Evolutionary conservation across 1,140 invertebrate species (phyloP).

Genomic region (Drosophila ogumai): DNA sequence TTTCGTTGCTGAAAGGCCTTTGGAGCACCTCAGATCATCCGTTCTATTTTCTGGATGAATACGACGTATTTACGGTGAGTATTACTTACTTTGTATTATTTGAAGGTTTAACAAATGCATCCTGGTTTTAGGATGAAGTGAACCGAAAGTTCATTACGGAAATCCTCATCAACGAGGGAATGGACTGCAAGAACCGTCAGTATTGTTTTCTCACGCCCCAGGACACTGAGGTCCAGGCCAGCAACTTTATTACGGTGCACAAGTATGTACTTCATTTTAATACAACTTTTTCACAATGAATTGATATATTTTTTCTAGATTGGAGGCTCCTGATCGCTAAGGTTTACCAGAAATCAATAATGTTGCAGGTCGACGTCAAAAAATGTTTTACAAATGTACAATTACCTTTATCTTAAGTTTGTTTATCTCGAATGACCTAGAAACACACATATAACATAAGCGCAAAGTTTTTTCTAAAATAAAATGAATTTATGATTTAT

Average conservation of each 20-base stretch:
- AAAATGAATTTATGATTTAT: not conserved
- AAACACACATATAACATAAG: not conserved
- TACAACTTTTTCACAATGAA: not conserved
- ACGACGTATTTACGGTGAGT: slow-evolving; percentile 98
- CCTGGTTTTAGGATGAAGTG: slow-evolving; percentile 88
- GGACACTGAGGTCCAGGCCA: slow-evolving; percentile 87
- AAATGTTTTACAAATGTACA: not conserved
- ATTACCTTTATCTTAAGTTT: not conserved
- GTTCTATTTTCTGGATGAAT: slow-evolving; percentile 98
- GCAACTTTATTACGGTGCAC: slow-evolving; percentile 87
- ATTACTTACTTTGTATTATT: slow-evolving; percentile 87
- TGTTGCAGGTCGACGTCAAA: slow-evolving; percentile 35
- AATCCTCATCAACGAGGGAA: slow-evolving; percentile 88
- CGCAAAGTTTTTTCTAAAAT: not conserved
- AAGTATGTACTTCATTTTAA: slow-evolving; percentile 52
- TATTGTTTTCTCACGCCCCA: slow-evolving; percentile 92
- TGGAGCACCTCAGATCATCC: slow-evolving; percentile 96
- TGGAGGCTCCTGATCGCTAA: slow-evolving; percentile 60
- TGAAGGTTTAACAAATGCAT: slow-evolving; percentile 14
- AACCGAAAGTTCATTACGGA: slow-evolving; percentile 90
- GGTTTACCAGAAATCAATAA: too few species aligned
- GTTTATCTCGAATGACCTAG: not conserved
- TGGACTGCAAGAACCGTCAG: slow-evolving; percentile 87
- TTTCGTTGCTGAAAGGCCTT: slow-evolving; percentile 96
- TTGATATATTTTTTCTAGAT: slow-evolving; percentile 20